phyloP scores from a whole-genome alignment of 2,113 vertebrate genomes.

The Etheostoma cragini region DNA sequence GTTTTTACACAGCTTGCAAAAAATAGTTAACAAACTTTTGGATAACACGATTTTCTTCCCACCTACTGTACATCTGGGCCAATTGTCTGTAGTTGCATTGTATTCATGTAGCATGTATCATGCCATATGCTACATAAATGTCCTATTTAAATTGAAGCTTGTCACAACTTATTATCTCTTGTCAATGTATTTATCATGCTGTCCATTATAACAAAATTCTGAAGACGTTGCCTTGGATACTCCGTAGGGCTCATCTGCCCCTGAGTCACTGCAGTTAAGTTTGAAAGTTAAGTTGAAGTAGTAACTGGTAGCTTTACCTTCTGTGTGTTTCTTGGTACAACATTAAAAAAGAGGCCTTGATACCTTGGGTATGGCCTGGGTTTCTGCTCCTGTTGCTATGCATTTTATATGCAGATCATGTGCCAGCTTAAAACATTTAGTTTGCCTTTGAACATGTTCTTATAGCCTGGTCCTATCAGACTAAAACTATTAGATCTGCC shows the following conservation, averaged over 20 bases:
- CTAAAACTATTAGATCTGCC: too few species aligned
- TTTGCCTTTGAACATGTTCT: not conserved
- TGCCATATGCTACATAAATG: not conserved
- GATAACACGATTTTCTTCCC: not conserved
- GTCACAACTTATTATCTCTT: too few species aligned
- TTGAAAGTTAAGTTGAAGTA: not conserved
- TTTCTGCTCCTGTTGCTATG: not conserved
- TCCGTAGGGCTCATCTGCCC: not conserved
- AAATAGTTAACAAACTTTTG: slow-evolving; percentile 7
- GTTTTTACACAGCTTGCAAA: slow-evolving; percentile 5
- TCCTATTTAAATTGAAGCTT: not conserved
- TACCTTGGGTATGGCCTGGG: not conserved
- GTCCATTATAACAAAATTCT: not conserved
- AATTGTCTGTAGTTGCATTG: not conserved
- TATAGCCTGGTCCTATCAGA: too few species aligned
- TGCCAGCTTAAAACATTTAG: not conserved
- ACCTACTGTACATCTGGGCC: not conserved
- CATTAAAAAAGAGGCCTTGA: not conserved
- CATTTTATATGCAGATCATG: not conserved
- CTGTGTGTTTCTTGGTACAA: not conserved
- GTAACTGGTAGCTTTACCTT: not conserved
- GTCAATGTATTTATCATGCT: not conserved
- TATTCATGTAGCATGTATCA: not conserved
- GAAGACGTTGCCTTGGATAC: not conserved
- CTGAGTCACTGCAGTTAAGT: not conserved